Evolutionary conservation across 2,797 vertebrate genomes (phyloP).

Genomic region (Clarias platycephalus): DNA sequence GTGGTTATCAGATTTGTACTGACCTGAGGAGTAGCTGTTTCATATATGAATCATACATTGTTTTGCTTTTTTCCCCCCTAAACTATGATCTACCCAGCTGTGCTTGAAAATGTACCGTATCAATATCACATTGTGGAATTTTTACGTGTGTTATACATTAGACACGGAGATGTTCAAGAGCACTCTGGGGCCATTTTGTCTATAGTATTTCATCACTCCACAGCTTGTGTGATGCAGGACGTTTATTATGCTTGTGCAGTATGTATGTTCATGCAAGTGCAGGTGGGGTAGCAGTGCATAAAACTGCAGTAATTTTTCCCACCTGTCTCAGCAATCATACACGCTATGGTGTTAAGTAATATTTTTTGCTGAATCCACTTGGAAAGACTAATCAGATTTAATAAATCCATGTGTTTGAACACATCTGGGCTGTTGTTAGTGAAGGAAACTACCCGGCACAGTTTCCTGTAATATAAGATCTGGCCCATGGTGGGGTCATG

Average conservation of each 20-base stretch:
- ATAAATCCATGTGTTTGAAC: slow-evolving; percentile 58
- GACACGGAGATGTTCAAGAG: slow-evolving; percentile 25
- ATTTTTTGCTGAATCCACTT: slow-evolving; percentile 55
- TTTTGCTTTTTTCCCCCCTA: slow-evolving; percentile 46
- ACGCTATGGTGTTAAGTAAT: slow-evolving; percentile 55
- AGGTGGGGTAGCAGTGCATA: slow-evolving; percentile 62
- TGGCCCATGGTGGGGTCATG: slow-evolving; percentile 57
- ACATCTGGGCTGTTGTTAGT: slow-evolving; percentile 57
- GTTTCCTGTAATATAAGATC: slow-evolving; percentile 66
- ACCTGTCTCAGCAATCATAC: slow-evolving; percentile 67
- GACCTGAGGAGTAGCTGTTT: not conserved
- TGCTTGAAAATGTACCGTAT: slow-evolving; percentile 44
- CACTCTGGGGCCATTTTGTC: slow-evolving; percentile 28
- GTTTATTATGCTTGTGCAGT: slow-evolving; percentile 3
- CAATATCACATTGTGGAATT: not conserved
- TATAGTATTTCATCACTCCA: slow-evolving; percentile 19
- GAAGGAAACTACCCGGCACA: slow-evolving; percentile 63
- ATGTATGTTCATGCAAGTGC: slow-evolving; percentile 56
- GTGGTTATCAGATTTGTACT: not conserved
- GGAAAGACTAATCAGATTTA: slow-evolving; percentile 64
- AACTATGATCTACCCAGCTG: slow-evolving; percentile 57
- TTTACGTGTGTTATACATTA: slow-evolving; percentile 19
- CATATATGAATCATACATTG: not conserved
- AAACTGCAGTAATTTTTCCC: slow-evolving; percentile 63
- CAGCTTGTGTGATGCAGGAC: not conserved